Conservation (phyloP, 2,113 vertebrate genomes). For the Enhydra lutris region DNA sequence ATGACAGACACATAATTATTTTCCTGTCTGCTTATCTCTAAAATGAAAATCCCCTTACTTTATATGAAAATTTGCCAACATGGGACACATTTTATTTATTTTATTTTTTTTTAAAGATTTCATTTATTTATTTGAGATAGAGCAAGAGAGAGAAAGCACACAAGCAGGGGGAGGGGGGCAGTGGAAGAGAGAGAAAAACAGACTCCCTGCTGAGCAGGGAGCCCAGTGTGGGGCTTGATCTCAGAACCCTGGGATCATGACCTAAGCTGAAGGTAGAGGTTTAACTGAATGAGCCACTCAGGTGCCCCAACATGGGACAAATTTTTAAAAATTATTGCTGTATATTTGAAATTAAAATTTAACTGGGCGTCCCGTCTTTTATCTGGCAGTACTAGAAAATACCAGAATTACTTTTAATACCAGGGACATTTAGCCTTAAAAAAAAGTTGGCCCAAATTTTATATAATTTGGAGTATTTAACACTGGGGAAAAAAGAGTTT, state of each 20-base stretch:
- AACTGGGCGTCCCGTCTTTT: neutral
- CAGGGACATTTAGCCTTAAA: neutral
- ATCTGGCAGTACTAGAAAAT: neutral
- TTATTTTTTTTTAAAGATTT: too few relatives aligned
- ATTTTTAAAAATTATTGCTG: neutral
- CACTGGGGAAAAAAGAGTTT: neutral
- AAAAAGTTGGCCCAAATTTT: neutral
- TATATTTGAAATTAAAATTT: neutral
- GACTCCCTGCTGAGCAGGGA: too few relatives aligned
- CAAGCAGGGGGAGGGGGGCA: too few relatives aligned
- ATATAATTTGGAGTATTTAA: neutral
- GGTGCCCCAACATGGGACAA: too few relatives aligned
- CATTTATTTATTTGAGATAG: too few relatives aligned
- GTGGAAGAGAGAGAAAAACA: too few relatives aligned
- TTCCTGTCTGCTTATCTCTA: constrained; percentile 65
- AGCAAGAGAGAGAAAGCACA: too few relatives aligned
- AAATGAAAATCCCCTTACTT: constrained; percentile 60
- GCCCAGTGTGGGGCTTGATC: too few relatives aligned
- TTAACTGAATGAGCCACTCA: too few relatives aligned
- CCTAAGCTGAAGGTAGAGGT: too few relatives aligned
- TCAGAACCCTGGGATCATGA: too few relatives aligned
- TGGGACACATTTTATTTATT: neutral
- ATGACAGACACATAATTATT: constrained; percentile 54
- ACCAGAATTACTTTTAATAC: constrained; percentile 26
- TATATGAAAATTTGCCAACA: constrained; percentile 13